Evolutionary conservation across 1,140 invertebrate genomes (phyloP).

Genomic region (Aphaenogaster rudis): DNA sequence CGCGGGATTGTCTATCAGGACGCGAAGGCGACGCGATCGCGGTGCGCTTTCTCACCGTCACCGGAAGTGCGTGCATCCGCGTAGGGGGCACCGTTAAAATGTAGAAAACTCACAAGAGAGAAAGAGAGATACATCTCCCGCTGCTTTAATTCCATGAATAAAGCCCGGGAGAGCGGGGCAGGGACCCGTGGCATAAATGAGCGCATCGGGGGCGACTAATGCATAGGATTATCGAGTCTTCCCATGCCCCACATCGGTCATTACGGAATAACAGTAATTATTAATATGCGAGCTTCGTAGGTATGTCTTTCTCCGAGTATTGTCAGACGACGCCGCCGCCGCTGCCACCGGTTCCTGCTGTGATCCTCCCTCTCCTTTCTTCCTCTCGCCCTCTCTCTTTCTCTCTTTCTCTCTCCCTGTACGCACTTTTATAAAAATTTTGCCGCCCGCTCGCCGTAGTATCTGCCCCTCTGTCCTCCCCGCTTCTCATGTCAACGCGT

Average conservation of each 20-base stretch:
- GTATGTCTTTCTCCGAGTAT: constrained; percentile 76
- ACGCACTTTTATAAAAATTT: constrained; percentile 46
- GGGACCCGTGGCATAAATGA: constrained; percentile 79
- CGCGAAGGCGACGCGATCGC: constrained; percentile 57
- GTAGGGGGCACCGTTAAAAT: constrained; percentile 80
- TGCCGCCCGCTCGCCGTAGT: not conserved
- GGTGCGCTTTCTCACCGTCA: constrained; percentile 73
- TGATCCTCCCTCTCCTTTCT: constrained; percentile 66
- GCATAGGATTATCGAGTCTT: constrained; percentile 87
- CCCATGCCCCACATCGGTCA: constrained; percentile 86
- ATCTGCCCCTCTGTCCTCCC: constrained; percentile 26
- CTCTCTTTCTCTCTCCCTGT: not conserved
- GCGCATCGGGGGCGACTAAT: constrained; percentile 83
- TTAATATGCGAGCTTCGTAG: constrained; percentile 83
- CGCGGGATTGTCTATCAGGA: constrained; percentile 73
- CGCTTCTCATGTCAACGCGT: constrained; percentile 38
- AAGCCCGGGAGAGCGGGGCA: constrained; percentile 76
- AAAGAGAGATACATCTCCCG: constrained; percentile 81
- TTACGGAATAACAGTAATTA: constrained; percentile 87
- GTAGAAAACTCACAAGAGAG: constrained; percentile 69
- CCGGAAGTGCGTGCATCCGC: constrained; percentile 69
- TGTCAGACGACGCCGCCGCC: constrained; percentile 75
- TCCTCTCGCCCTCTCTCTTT: not conserved
- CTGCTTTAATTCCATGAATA: constrained; percentile 83
- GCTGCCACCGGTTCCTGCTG: not conserved